Base-by-base conservation (phyloP, 2,888 invertebrate species). In the Lasiommata megera region DNA sequence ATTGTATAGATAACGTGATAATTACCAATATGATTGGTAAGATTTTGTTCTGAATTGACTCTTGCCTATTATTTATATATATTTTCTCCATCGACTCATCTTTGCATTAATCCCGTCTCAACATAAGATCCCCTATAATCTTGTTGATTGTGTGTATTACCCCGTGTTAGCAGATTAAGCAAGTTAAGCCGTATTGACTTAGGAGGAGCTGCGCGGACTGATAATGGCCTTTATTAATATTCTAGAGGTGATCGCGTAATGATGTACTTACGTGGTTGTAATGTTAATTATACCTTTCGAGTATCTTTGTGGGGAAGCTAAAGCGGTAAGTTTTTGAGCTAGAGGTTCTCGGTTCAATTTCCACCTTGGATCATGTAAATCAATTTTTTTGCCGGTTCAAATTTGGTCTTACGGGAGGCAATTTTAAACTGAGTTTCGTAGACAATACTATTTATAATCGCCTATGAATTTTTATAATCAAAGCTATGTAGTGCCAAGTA, bases 181-280 rank as follows among this genome's bases (percentile, higher is more conserved):
- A 64, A 58, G 67, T 67, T 60, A 56, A 54, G 54, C 47, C 38
- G 48, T 56, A 57, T 62, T 62, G 56, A 60, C 60, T 60, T 31
- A 60, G 50, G 44, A 48, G 51, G 28, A 7, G 38, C 44, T 51
- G 46, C 38, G 58, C 28, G 53, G 60, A 51, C 59, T 75, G 77
- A 76, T 79, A 74, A 76, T 80, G 76, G 69, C 64, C 68, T 65
- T 50, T 41, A 57, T 54, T 60, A 62, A 60, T 62, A 60, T 57
- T 54, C 60, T 34, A 51, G 40, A 28, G 46, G 14, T 28, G 37
- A 54, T 48, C 36, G n/a, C 6, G 7, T 50, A 31, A 58, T 54
- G 17, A 58, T 54, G 43, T 58, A 56, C 28, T 40, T 16, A 40
- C 54, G 43, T 44, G 44, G 16, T 1, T 11, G 28, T 11, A 34